Percentiles rank a stretch among this genome's conserved stretches.
Conservation (phyloP, 2,797 vertebrate species). For the Mallotus villosus region DNA sequence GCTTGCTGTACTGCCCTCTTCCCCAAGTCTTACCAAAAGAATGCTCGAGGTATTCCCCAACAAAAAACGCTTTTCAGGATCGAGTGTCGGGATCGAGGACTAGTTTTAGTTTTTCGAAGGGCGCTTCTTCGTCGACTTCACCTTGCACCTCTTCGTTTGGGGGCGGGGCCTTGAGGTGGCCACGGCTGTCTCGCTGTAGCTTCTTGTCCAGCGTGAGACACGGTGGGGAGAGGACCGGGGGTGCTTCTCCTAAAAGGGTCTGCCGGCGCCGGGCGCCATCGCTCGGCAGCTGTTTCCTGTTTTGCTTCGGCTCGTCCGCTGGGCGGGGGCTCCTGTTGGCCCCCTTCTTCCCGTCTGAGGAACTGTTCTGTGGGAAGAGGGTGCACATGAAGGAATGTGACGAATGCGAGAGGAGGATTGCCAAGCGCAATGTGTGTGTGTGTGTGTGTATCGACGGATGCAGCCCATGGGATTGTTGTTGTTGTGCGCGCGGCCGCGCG, state of each 20-base stretch:
- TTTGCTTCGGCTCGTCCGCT: constrained; percentile 63
- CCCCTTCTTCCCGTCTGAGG: constrained; percentile 64
- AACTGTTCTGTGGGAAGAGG: constrained; percentile 67
- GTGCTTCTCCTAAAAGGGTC: constrained; percentile 11
- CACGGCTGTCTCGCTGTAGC: not conserved
- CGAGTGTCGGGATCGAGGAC: too few relatives aligned
- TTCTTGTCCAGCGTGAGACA: not conserved
- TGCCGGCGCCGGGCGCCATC: constrained; percentile 36
- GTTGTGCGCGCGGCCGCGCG: too few relatives aligned
- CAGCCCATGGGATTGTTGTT: not conserved
- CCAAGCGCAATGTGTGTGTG: constrained; percentile 23
- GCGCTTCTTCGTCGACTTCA: not conserved
- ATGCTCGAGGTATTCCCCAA: too few relatives aligned
- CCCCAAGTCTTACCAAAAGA: too few relatives aligned
- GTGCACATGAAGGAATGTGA: constrained; percentile 49
- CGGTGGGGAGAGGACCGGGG: not conserved
- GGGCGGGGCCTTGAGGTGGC: not conserved
- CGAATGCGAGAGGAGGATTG: constrained; percentile 20
- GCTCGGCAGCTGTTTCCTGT: constrained; percentile 79
- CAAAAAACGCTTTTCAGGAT: too few relatives aligned
- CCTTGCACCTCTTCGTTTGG: not conserved
- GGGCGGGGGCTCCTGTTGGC: constrained; percentile 50
- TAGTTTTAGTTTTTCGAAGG: too few relatives aligned
- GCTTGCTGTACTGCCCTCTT: not conserved
- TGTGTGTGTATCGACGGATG: constrained; percentile 34